A percentile compares a stretch with the other conserved stretches of the same genome.
Conservation (phyloP, 1,140 invertebrate species). For the Trichomalopsis sarcophagae region DNA sequence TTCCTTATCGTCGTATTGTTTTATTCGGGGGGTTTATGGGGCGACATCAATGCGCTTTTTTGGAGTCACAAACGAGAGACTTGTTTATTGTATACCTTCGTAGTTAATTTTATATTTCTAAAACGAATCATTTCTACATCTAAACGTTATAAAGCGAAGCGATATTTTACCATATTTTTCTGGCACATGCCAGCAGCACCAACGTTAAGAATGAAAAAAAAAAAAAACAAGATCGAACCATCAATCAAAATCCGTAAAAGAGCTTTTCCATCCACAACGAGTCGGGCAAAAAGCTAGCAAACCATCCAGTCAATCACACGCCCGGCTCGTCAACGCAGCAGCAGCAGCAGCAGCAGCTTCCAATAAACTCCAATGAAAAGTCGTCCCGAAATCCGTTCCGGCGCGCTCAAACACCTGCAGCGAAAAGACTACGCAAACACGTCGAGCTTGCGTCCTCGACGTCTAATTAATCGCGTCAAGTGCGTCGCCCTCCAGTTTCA, state of each 20-base stretch:
- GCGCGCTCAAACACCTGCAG: neutral
- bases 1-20: neutral
- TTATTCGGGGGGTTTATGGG: neutral
- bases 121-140: too few species aligned
- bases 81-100: neutral
- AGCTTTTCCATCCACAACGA: too few species aligned
- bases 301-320: neutral
- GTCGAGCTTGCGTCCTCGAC: neutral
- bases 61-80: constrained; percentile 1
- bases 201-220: too few species aligned
- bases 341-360: too few species aligned
- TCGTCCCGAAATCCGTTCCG: neutral
- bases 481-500: neutral
- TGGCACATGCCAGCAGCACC: too few species aligned
- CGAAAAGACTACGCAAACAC: neutral
- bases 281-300: too few species aligned
- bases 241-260: too few species aligned
- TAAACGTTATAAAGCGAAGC: too few species aligned
- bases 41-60: neutral
- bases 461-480: constrained; percentile 31
- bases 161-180: too few species aligned
- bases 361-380: neutral
- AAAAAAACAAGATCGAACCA: too few species aligned
- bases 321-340: too few species aligned
- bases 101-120: too few species aligned